Evolutionary conservation across 1,140 invertebrate species (phyloP).

Genomic region (Arctopsyche grandis): DNA sequence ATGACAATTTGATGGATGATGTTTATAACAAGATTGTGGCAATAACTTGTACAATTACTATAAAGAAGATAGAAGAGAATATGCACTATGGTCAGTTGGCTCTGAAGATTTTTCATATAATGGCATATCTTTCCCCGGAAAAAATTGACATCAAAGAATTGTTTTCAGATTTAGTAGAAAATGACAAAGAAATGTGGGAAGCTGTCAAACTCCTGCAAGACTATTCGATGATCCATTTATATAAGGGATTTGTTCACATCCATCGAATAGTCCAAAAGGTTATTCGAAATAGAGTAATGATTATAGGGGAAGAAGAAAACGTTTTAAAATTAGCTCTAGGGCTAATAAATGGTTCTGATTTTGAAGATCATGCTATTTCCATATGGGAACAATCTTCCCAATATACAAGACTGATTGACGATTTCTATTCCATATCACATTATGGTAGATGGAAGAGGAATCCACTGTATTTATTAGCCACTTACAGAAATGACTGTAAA

Average conservation of each 20-base stretch:
- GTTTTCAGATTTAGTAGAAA: neutral
- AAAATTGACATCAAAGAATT: neutral
- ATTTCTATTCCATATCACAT: too few species aligned
- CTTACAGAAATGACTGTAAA: too few species aligned
- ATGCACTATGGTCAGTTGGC: neutral
- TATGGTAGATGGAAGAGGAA: too few species aligned
- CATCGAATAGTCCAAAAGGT: neutral
- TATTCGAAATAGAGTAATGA: neutral
- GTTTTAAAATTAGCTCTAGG: neutral
- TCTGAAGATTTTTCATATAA: neutral
- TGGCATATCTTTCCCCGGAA: neutral
- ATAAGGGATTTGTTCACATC: neutral
- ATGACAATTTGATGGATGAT: neutral
- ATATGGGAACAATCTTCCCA: neutral
- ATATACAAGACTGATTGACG: too few species aligned
- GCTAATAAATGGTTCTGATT: neutral
- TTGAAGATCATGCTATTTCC: neutral
- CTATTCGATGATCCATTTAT: neutral
- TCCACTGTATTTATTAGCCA: too few species aligned
- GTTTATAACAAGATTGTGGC: neutral
- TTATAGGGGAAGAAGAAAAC: neutral
- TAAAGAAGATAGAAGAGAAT: neutral
- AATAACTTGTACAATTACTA: neutral
- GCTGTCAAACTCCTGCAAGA: neutral
- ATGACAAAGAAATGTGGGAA: neutral